phyloP scores from a whole-genome alignment of 2,797 vertebrate genomes.

The Bothrops alternatus region DNA sequence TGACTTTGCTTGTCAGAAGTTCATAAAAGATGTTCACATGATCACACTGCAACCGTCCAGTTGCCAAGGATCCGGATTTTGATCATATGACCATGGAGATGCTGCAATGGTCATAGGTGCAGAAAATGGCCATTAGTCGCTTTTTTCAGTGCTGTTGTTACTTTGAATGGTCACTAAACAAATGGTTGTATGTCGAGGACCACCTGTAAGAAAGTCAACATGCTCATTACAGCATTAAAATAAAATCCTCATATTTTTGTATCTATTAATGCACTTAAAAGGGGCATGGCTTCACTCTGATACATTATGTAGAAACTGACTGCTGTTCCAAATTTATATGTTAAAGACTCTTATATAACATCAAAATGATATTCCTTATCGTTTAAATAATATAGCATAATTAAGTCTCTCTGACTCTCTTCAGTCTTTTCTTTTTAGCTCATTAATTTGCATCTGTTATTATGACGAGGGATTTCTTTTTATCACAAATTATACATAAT shows the following conservation, averaged over 20 bases:
- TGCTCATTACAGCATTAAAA: not conserved
- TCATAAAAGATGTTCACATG: not conserved
- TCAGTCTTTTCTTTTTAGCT: not conserved
- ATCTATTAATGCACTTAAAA: not conserved
- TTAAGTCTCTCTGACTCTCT: slow-evolving; percentile 8
- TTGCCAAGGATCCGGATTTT: not conserved
- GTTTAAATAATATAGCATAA: not conserved
- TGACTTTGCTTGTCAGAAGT: not conserved
- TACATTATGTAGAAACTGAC: not conserved
- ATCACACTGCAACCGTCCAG: not conserved
- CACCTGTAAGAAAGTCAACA: not conserved
- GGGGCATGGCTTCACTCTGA: not conserved
- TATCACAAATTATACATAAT: not conserved
- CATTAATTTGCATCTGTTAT: slow-evolving; percentile 17
- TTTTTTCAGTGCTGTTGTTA: not conserved
- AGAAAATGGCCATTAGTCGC: not conserved
- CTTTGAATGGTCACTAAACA: not conserved
- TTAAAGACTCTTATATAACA: not conserved
- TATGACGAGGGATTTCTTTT: slow-evolving; percentile 18
- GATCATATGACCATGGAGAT: not conserved
- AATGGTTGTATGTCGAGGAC: not conserved
- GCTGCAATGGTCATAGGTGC: not conserved
- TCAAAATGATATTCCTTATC: not conserved
- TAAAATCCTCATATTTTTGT: not conserved
- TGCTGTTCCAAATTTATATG: not conserved